A percentile compares a stretch with the other conserved stretches of the same genome.
Evolutionary conservation across 1,140 invertebrate genomes (phyloP).

Genomic region (Diorhabda carinulata): DNA sequence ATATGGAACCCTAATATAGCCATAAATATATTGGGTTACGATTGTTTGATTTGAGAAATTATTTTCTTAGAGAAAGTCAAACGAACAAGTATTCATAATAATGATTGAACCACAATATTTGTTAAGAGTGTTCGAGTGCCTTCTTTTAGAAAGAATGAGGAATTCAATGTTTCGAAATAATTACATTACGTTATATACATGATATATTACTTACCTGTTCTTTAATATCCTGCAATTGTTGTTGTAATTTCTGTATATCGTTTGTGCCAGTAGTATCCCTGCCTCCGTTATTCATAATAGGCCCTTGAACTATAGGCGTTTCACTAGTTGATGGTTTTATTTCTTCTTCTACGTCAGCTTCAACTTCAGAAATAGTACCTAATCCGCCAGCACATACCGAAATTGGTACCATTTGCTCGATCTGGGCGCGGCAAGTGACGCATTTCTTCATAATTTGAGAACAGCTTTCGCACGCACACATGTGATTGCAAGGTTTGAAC

Average conservation of each 20-base stretch:
- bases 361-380: slow-evolving; percentile 55
- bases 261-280: slow-evolving; percentile 71
- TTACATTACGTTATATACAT: too few relatives aligned
- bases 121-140: too few relatives aligned
- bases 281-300: slow-evolving; percentile 80
- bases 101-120: too few relatives aligned
- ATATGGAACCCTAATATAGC: too few relatives aligned
- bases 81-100: too few relatives aligned
- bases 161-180: too few relatives aligned
- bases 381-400: slow-evolving; percentile 64
- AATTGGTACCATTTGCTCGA: slow-evolving; percentile 72
- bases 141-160: too few relatives aligned
- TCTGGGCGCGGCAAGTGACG: slow-evolving; percentile 85
- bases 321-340: slow-evolving; percentile 41
- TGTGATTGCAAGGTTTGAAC: slow-evolving; percentile 92
- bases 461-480: slow-evolving; percentile 90
- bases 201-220: slow-evolving; percentile 70
- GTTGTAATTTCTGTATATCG: slow-evolving; percentile 91
- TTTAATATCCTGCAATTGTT: slow-evolving; percentile 95
- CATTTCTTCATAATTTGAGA: slow-evolving; percentile 95
- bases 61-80: too few relatives aligned
- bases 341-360: slow-evolving; percentile 50
- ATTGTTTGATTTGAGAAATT: too few relatives aligned
- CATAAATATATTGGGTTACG: too few relatives aligned
- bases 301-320: slow-evolving; percentile 39